Evolutionary conservation across 2,888 invertebrate species (phyloP).

Genomic region (Ctenicera cuprea): DNA sequence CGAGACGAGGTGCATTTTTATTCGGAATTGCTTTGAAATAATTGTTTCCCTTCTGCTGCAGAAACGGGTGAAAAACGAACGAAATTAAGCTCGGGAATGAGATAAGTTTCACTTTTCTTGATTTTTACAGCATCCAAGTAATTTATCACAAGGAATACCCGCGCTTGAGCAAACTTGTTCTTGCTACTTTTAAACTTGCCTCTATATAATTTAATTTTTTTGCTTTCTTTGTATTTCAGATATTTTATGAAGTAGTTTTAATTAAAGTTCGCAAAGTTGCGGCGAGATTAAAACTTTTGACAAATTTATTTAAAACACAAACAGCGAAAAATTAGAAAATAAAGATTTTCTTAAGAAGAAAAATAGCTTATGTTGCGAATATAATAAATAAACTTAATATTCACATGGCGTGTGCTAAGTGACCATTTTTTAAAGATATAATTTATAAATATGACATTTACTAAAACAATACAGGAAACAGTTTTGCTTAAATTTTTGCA

Average conservation of each 20-base stretch:
- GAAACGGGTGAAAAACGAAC: constrained; percentile 19
- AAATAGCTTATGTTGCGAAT: not conserved
- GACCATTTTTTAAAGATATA: constrained; percentile 17
- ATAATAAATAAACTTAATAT: constrained; percentile 19
- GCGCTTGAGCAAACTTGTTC: not conserved
- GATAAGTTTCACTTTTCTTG: constrained; percentile 29
- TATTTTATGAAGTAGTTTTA: constrained; percentile 36
- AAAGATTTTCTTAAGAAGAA: constrained; percentile 9
- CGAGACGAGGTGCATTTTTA: constrained; percentile 23
- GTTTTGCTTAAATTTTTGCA: too few relatives aligned
- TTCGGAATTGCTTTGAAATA: constrained; percentile 16
- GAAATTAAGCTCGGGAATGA: constrained; percentile 9
- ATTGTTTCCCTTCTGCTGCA: constrained; percentile 21
- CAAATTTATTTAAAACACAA: constrained; percentile 1
- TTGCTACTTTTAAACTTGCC: constrained; percentile 15
- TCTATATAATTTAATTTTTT: constrained; percentile 17
- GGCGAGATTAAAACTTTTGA: constrained; percentile 35
- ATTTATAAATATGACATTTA: constrained; percentile 16
- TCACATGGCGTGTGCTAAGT: constrained; percentile 12
- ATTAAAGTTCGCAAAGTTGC: constrained; percentile 39
- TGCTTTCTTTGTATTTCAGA: constrained; percentile 8
- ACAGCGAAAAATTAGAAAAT: constrained; percentile 11
- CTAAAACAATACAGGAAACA: not conserved
- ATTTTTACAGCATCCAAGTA: constrained; percentile 35
- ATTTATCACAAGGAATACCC: constrained; percentile 29